Evolutionary conservation across 2,797 vertebrate genomes (phyloP), one percentile per base, ranked within the genome.

Genomic region (Gobio occitaniae): DNA sequence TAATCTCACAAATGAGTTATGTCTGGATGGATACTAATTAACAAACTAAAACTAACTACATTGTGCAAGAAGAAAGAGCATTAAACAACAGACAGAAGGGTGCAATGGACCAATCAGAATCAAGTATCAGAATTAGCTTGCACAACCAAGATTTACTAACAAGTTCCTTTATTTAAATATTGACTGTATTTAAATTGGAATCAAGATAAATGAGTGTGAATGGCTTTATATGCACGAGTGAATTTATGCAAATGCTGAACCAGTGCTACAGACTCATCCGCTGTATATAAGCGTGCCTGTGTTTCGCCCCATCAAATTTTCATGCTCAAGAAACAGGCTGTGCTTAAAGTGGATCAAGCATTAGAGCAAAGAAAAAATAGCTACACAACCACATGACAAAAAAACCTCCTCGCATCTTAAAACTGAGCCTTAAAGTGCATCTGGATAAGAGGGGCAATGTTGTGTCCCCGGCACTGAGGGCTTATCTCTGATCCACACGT

Each of bases 401-500:
- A 32, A 77, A 78, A 32, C 17, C 82, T 70, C 38, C 75, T 66
- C 12, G 12, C 65, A 59, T 84, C 83, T 69, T 47, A 79, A 72
- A 52, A 48, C 25, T 36, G 12, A 78, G 54, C 52, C 78, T 70
- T 79, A 78, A 84, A 84, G 83, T 79, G 63, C 48, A 25, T 50
- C 76, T 44, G 65, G 10, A 68, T 21, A 16, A 63, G 65, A 81
- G 61, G 17, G 16, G 9, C 25, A 29, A 50, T n/a, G 68, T 71
- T 82, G 81, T 77, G 32, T 77, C 38, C 16, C 19, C 6, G 75
- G 17, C 66, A 21, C 69, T 9, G 25, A 50, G 59, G 21, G 74
- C 80, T 66, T 83, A 36, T 83, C 80, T 79, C 48, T 71, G 69
- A 77, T 79, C 74, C 83, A 77, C 61, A 36, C 72, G 59, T 75